Evolutionary conservation across 2,888 invertebrate species (phyloP).

Genomic region (Cartodere bifasciata): DNA sequence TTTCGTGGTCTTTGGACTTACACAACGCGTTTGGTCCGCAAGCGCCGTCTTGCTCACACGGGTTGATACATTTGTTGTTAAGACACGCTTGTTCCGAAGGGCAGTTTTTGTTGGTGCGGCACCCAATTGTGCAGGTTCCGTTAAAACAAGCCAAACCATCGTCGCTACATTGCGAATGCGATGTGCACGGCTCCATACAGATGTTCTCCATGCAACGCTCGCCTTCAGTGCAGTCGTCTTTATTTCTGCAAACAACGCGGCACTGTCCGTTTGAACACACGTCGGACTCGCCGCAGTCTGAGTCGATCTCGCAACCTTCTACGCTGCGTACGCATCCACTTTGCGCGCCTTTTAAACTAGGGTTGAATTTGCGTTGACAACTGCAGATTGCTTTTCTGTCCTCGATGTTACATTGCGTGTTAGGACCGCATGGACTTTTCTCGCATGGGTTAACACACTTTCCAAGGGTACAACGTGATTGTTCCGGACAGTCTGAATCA

Average conservation of each 20-base stretch:
- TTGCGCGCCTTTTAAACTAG: slow-evolving; percentile 44
- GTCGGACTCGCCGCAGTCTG: slow-evolving; percentile 67
- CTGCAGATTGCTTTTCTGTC: slow-evolving; percentile 66
- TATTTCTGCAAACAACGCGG: slow-evolving; percentile 63
- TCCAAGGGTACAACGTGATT: slow-evolving; percentile 57
- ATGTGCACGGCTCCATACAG: slow-evolving; percentile 67
- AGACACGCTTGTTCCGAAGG: slow-evolving; percentile 64
- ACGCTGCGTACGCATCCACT: slow-evolving; percentile 63
- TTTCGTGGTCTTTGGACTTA: slow-evolving; percentile 58
- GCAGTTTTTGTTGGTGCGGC: slow-evolving; percentile 74
- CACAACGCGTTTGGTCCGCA: slow-evolving; percentile 81
- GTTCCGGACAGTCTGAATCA: slow-evolving; percentile 61
- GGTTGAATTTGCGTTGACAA: slow-evolving; percentile 65
- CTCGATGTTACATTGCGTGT: slow-evolving; percentile 68
- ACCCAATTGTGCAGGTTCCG: slow-evolving; percentile 71
- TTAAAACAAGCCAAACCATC: slow-evolving; percentile 72
- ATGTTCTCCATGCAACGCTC: slow-evolving; percentile 68
- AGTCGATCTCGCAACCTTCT: slow-evolving; percentile 52
- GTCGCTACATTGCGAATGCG: slow-evolving; percentile 66
- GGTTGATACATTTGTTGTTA: slow-evolving; percentile 73
- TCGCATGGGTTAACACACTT: slow-evolving; percentile 73
- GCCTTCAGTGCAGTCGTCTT: slow-evolving; percentile 64
- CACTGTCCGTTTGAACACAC: slow-evolving; percentile 76
- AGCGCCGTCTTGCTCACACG: slow-evolving; percentile 60
- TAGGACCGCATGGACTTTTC: slow-evolving; percentile 60